phyloP scores from a whole-genome alignment of 2,113 vertebrate species.

The Rhadina sibilatrix region DNA sequence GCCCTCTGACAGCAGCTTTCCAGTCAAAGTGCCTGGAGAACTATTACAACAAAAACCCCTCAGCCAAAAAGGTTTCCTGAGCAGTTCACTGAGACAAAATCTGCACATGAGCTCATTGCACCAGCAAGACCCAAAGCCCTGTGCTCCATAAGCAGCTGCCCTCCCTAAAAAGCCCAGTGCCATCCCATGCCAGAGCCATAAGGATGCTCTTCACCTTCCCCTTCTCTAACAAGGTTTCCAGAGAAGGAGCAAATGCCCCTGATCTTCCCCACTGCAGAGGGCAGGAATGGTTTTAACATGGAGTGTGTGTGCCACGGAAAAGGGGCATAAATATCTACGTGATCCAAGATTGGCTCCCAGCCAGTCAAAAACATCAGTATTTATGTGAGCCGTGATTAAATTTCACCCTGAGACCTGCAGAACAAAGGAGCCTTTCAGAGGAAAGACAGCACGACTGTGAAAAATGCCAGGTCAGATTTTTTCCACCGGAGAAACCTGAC shows the following conservation, averaged over 20 bases:
- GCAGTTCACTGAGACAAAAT: background rate
- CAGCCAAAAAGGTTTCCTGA: background rate
- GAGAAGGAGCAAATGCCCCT: background rate
- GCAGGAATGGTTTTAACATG: background rate
- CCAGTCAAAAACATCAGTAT: background rate
- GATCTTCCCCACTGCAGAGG: background rate
- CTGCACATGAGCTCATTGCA: background rate
- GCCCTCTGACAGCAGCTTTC: background rate
- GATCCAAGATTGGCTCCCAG: background rate
- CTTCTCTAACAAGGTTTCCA: background rate
- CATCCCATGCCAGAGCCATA: rapidly evolving
- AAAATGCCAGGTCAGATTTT: conserved; percentile 37
- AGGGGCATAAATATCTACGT: background rate
- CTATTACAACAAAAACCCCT: background rate
- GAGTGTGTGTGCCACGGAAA: background rate
- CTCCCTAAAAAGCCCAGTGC: background rate
- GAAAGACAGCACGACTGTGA: background rate
- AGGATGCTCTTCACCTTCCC: background rate
- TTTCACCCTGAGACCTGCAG: background rate
- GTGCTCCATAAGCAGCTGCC: background rate
- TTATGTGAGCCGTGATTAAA: conserved; percentile 1
- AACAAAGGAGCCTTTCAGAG: conserved; percentile 10
- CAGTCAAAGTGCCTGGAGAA: background rate
- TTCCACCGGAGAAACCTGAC: conserved; percentile 8
- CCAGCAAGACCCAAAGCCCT: background rate